Base-by-base conservation (phyloP, 1,140 invertebrate genomes). In the Bombyx mandarina region DNA sequence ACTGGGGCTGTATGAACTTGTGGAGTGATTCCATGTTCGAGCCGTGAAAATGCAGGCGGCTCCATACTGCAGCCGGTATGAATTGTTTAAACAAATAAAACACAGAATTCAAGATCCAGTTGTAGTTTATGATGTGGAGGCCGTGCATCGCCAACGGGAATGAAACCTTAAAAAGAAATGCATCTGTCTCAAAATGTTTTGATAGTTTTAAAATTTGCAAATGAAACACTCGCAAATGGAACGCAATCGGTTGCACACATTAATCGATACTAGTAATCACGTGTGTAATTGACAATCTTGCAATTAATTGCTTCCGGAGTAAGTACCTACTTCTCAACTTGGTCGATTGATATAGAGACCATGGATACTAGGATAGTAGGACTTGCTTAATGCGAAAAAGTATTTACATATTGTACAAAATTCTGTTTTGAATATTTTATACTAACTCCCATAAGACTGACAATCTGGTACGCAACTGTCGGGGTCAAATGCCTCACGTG, bases 51-150 rank as follows among this genome's bases (percentile, higher is more conserved):
- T 91, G 93, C 10, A 95, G 89, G 48, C 88, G 90, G n/a, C 91
- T 88, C 69, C 90, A 90, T 87, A 94, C 94, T 35, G 89, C 83
- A 8, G 90, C 75, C 56, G 92, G 91, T 22, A 95, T 82, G 43
- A 95, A 90, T 5, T 93, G 93, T 71, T 94, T 94, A 75, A 95
- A 94, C 6, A 94, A 43, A 60, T 79, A 80, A 71, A 91, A 94
- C 43, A 93, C 91, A 3, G 92, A 91, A 64, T 94, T 92, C 63
- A 95, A 93, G 0, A 94, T 76, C 93, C 93, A 94, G 3, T 93
- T 93, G 74, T 95, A 93, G 64, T 93, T 90, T 0, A 95, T 85
- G 35, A 95, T 92, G 79, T 95, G 94, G 18, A 95, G 89, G 0
- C 92, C 91, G 59, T 93, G 85, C 7, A 92, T 92, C 43, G 91